phyloP scores from a whole-genome alignment of 2,113 vertebrate genomes.

The Pitta sordida region DNA sequence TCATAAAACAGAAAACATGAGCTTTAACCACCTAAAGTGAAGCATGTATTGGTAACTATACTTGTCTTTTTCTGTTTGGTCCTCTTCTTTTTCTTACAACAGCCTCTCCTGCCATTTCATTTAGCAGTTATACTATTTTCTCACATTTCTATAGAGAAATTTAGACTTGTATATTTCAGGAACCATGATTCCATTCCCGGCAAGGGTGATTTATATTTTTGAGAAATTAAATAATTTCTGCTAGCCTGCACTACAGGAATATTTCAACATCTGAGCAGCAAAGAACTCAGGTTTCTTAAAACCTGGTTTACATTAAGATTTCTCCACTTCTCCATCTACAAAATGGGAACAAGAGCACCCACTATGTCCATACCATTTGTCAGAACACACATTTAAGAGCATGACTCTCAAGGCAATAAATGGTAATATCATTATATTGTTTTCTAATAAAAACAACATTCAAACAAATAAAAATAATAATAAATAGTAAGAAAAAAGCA shows the following conservation, averaged over 20 bases:
- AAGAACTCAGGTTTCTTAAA: not conserved
- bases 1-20: not conserved
- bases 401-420: not conserved
- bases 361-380: not conserved
- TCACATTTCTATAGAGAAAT: not conserved
- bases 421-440: not conserved
- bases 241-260: not conserved
- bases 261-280: not conserved
- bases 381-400: not conserved
- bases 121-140: not conserved
- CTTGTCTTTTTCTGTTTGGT: not conserved
- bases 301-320: not conserved
- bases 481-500: not conserved
- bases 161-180: not conserved
- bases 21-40: constrained; percentile 19
- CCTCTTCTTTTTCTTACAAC: not conserved
- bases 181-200: not conserved
- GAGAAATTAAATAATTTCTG: not conserved
- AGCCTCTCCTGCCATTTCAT: not conserved
- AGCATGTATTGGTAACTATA: not conserved
- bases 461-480: not conserved
- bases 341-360: not conserved
- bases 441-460: not conserved
- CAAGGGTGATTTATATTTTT: not conserved
- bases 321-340: not conserved